Evolutionary conservation across 2,113 vertebrate species (phyloP).

Genomic region (Stegastes partitus): DNA sequence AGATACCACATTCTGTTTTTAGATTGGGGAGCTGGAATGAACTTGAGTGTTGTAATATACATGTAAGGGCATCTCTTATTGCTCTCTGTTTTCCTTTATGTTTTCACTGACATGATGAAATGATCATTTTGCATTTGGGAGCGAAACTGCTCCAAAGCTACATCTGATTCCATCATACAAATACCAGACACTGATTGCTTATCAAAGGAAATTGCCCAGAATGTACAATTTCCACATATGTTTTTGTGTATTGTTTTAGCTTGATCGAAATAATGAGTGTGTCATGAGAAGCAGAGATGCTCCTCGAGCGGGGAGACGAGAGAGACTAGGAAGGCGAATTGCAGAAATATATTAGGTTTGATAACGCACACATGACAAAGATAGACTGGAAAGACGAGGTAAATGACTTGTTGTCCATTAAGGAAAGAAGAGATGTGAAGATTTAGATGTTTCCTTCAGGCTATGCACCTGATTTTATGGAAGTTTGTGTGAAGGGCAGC

Average conservation of each 20-base stretch:
- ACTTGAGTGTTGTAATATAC: constrained; percentile 11
- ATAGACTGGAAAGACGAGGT: not conserved
- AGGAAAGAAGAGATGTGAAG: constrained; percentile 9
- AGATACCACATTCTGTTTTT: constrained; percentile 25
- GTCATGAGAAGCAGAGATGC: constrained; percentile 35
- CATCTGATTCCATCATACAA: constrained; percentile 44
- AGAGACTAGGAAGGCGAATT: constrained; percentile 15
- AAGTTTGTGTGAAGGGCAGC: constrained; percentile 32
- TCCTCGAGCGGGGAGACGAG: not conserved
- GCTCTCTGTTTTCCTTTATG: constrained; percentile 19
- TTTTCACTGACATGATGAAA: constrained; percentile 50
- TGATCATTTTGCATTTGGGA: constrained; percentile 57
- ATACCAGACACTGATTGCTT: constrained; percentile 63
- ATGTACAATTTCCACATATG: constrained; percentile 37
- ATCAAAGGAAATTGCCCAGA: constrained; percentile 62
- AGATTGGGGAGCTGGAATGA: constrained; percentile 29
- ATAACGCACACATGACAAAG: constrained; percentile 35
- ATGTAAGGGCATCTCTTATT: constrained; percentile 12
- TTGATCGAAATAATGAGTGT: constrained; percentile 48
- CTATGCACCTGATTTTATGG: constrained; percentile 63
- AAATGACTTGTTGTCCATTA: not conserved
- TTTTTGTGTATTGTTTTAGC: constrained; percentile 26
- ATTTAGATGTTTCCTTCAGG: constrained; percentile 49
- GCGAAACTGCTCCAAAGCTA: constrained; percentile 54
- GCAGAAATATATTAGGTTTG: not conserved